Percentiles rank a stretch among this genome's conserved stretches.
Evolutionary conservation across 2,113 vertebrate species (phyloP).

Genomic region (Synodontis membranacea): DNA sequence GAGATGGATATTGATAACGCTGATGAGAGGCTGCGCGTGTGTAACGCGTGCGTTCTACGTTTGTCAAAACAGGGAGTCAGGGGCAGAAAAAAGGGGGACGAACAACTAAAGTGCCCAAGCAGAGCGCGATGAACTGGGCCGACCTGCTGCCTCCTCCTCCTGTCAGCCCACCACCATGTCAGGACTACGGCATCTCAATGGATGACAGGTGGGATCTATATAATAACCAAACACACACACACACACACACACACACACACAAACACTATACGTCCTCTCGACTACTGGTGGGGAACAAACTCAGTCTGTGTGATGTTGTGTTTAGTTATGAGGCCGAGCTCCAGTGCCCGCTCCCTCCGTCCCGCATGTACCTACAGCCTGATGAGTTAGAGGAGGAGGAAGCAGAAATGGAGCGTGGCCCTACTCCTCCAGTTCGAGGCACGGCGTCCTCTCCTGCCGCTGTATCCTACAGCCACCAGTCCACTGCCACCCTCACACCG

Average conservation of each 20-base stretch:
- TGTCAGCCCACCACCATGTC: slow-evolving; percentile 88
- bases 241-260: slow-evolving; percentile 43
- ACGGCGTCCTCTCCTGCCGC: slow-evolving; percentile 95
- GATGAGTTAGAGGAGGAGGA: slow-evolving; percentile 88
- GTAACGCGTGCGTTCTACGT: slow-evolving; percentile 43
- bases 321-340: slow-evolving; percentile 90
- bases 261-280: slow-evolving; percentile 5
- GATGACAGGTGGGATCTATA: slow-evolving; percentile 83
- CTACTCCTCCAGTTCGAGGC: slow-evolving; percentile 91
- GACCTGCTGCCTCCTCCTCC: slow-evolving; percentile 95
- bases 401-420: slow-evolving; percentile 88
- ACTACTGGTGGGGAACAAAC: neutral
- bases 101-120: slow-evolving; percentile 89
- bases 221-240: slow-evolving; percentile 25
- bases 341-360: slow-evolving; percentile 87
- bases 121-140: slow-evolving; percentile 95
- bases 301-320: slow-evolving; percentile 14
- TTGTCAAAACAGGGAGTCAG: slow-evolving; percentile 85
- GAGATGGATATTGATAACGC: slow-evolving; percentile 18
- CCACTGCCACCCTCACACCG: slow-evolving; percentile 95
- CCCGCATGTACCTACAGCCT: slow-evolving; percentile 96
- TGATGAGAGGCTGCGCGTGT: neutral
- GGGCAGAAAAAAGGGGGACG: slow-evolving; percentile 92
- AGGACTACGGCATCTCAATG: slow-evolving; percentile 85
- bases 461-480: slow-evolving; percentile 97